Base-by-base conservation (phyloP, 2,113 vertebrate species). In the Neolamprologus cancellatus region DNA sequence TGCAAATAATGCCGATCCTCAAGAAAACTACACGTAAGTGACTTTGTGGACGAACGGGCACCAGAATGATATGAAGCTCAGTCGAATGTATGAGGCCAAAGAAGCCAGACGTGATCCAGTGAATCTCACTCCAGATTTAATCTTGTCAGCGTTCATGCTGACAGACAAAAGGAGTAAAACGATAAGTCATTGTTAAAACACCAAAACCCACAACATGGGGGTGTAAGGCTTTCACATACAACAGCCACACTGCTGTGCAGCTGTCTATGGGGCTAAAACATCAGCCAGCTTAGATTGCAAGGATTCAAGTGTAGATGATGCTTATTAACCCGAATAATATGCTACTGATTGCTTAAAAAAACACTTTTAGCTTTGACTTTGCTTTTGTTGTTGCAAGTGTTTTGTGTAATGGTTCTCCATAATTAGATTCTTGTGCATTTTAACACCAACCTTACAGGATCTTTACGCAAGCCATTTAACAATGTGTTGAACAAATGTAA, bases 11-110 rank as follows among this genome's bases (percentile, higher is more conserved):
- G n/a, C 4, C 1, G 25, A 44, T 41, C 78, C 76, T 41, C 57
- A 74, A 20, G 89, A 89, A n/a, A 90, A 80, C 34, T 93, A 89
- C 5, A 25, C 36, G 30, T 93, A 36, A 84, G n/a, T 18, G 41
- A 3, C 46, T 57, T 46, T 57, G 36, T 4, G 13, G 17, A 25
- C 6, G 2, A 83, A 57, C 4, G 12, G n/a, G 3, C 53, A 41
- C 74, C 46, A 44, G 15, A 52, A 46, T 48, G 7, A 34, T 55
- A 5, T 52, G 34, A 59, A 76, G 61, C 36, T 57, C 61, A 17
- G 34, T 5, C 61, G 8, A 46, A 54, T 48, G 15, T 5, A 20
- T 11, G 36, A 69, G 7, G 28, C 10, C 34, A 15, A 18, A 25
- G n/a, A 54, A 69, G 64, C 61, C 8, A 54, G 55, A 71, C 12